Evolutionary conservation across 2,113 vertebrate genomes (phyloP).

Genomic region (Larimichthys polyactis): DNA sequence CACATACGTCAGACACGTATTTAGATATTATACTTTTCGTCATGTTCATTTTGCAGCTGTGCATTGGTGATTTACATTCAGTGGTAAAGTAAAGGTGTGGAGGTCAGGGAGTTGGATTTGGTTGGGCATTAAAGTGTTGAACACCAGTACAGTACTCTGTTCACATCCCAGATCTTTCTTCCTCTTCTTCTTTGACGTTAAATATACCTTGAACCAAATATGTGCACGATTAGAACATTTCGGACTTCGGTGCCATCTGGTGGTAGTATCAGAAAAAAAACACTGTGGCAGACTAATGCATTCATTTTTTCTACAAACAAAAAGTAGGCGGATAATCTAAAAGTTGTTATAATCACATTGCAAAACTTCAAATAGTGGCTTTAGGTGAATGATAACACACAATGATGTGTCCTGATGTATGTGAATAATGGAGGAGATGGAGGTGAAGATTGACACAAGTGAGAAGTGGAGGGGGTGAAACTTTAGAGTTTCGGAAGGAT

Average conservation of each 20-base stretch:
- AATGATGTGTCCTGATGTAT: conserved; percentile 11
- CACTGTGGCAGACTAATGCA: not conserved
- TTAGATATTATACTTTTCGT: too few species aligned
- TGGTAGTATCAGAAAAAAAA: conserved; percentile 1
- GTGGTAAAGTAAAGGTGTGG: not conserved
- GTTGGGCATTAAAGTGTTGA: not conserved
- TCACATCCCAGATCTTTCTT: not conserved
- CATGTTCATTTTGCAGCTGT: not conserved
- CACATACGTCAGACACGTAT: not conserved
- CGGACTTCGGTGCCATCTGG: conserved; percentile 29
- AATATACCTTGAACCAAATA: not conserved
- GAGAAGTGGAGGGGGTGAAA: not conserved
- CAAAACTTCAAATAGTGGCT: conserved; percentile 10
- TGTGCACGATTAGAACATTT: not conserved
- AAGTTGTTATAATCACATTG: not conserved
- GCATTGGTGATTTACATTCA: too few species aligned
- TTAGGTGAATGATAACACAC: not conserved
- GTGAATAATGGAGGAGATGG: not conserved
- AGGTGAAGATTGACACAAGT: not conserved
- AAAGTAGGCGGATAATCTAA: not conserved
- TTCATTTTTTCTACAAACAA: not conserved
- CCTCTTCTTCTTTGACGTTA: not conserved
- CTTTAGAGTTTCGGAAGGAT: not conserved
- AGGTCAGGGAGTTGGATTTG: too few species aligned
- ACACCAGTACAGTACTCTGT: not conserved